phyloP scores from a whole-genome alignment of 1,140 invertebrate genomes.

The Agraylea sexmaculata region DNA sequence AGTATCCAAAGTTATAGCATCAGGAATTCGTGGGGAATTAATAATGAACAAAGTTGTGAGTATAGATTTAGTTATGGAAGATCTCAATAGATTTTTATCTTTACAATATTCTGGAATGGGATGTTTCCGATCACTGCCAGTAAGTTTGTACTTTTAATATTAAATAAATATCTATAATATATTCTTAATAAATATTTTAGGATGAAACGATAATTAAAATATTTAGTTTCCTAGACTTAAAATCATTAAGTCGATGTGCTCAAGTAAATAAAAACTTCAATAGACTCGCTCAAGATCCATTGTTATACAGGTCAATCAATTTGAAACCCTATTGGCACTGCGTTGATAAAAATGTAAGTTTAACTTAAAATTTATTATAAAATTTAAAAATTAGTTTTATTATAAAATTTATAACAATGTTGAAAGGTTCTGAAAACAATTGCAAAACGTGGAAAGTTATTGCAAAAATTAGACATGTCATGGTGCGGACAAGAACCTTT shows the following conservation, averaged over 20 bases:
- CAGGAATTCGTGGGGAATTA: constrained; percentile 18
- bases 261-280: constrained; percentile 65
- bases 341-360: constrained; percentile 42
- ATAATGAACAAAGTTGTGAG: constrained; percentile 13
- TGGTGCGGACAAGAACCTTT: constrained; percentile 71
- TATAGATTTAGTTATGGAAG: constrained; percentile 13
- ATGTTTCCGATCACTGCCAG: constrained; percentile 32
- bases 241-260: constrained; percentile 60
- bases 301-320: constrained; percentile 68
- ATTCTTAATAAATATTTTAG: constrained; percentile 32
- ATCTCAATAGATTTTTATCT: constrained; percentile 13
- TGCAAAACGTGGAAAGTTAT: constrained; percentile 50
- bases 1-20: constrained; percentile 13
- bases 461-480: constrained; percentile 70
- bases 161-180: neutral
- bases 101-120: constrained; percentile 26
- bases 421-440: constrained; percentile 40
- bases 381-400: neutral
- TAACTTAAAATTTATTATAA: constrained; percentile 4
- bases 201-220: constrained; percentile 62
- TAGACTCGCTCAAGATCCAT: constrained; percentile 58
- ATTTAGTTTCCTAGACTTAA: constrained; percentile 65
- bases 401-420: constrained; percentile 15
- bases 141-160: constrained; percentile 25
- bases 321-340: constrained; percentile 61